phyloP scores from a whole-genome alignment of 1,140 invertebrate genomes.

The Frieseomelitta varia region DNA sequence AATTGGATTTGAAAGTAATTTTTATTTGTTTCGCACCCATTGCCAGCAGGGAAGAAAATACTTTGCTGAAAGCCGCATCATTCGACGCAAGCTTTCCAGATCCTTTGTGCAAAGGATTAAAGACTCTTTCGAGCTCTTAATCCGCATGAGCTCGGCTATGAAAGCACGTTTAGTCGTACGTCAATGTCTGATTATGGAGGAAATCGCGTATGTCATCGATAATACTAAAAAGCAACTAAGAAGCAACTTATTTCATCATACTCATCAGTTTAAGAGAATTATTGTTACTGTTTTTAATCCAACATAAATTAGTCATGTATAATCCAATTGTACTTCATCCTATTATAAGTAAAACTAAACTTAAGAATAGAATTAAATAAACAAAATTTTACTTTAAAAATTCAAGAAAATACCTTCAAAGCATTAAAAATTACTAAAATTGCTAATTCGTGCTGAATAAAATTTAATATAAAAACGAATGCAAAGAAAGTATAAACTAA shows the following conservation, averaged over 20 bases:
- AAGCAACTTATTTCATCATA: background rate
- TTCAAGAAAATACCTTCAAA: no score
- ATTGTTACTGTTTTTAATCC: no score
- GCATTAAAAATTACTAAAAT: no score
- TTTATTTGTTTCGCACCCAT: background rate
- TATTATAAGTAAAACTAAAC: no score
- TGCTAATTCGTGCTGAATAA: background rate
- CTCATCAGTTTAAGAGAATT: background rate
- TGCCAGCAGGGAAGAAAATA: background rate
- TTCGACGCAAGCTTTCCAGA: background rate
- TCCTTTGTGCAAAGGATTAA: conserved; percentile 37
- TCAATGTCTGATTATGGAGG: conserved; percentile 1
- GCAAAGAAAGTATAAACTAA: no score
- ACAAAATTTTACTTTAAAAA: no score
- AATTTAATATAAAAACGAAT: background rate
- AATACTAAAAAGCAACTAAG: background rate
- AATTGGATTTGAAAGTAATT: background rate
- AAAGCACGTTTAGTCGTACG: conserved; percentile 17
- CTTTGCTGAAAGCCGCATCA: background rate
- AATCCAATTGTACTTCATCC: no score
- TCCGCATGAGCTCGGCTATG: conserved; percentile 1
- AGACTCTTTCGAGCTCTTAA: conserved; percentile 40
- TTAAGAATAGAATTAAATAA: no score
- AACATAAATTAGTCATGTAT: no score
- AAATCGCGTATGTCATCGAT: background rate